A percentile compares a stretch with the other conserved stretches of the same genome.
Evolutionary conservation across 35 echinoderm and acorn worm genomes (phyloP).

Genomic region (Anneissia japonica): DNA sequence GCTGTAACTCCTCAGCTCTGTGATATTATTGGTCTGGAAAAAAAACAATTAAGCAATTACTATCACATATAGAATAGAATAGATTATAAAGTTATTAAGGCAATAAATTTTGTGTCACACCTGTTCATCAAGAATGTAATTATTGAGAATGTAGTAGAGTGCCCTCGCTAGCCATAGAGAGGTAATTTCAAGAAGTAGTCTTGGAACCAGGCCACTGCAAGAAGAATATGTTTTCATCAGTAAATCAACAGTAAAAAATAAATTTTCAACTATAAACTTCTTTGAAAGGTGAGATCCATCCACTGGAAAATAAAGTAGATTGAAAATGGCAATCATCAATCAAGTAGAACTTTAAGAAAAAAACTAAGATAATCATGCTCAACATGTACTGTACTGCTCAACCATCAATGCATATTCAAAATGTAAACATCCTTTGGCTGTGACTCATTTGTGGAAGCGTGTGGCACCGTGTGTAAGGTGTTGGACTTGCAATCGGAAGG

Average conservation of each 20-base stretch:
- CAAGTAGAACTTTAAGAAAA: neutral
- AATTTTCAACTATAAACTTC: conserved; percentile 69
- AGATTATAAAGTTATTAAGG: neutral
- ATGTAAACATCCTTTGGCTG: neutral
- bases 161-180: conserved; percentile 77
- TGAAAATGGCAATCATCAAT: neutral
- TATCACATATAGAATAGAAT: neutral
- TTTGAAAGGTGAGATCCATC: conserved; percentile 55
- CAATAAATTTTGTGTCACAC: conserved; percentile 43
- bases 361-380: too few species aligned
- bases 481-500: too few species aligned
- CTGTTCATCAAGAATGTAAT: conserved; percentile 69
- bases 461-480: too few species aligned
- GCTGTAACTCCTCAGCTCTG: conserved; percentile 73
- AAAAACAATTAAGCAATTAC: neutral
- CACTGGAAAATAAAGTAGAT: conserved; percentile 41
- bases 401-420: too few species aligned
- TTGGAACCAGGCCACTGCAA: conserved; percentile 74
- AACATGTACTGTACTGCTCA: too few species aligned
- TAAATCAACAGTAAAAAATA: neutral
- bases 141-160: conserved; percentile 74
- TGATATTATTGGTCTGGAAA: conserved; percentile 64
- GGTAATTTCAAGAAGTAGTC: conserved; percentile 68
- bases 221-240: neutral
- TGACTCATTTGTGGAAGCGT: neutral